phyloP scores from a whole-genome alignment of 2,797 vertebrate species.

The Xenopus petersii region DNA sequence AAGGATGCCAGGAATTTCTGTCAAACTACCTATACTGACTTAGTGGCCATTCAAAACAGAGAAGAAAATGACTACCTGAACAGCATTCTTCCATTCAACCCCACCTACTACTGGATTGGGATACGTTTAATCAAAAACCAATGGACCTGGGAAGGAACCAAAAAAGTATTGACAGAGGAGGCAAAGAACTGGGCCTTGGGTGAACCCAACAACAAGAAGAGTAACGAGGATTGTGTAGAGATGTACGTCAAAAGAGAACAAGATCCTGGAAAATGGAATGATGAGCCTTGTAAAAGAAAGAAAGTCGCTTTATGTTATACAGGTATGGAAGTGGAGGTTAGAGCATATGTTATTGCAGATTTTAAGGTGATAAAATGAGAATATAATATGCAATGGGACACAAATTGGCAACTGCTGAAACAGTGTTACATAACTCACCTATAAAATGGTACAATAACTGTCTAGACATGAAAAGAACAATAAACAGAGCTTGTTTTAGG shows the following conservation, averaged over 20 bases:
- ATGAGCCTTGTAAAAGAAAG: conserved; percentile 70
- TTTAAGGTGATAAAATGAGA: neutral
- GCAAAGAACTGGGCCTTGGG: conserved; percentile 72
- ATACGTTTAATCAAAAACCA: conserved; percentile 62
- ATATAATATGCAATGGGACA: too few species aligned
- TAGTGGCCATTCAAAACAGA: conserved; percentile 77
- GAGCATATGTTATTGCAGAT: neutral
- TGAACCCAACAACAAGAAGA: conserved; percentile 73
- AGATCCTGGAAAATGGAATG: conserved; percentile 80
- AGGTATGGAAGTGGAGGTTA: conserved; percentile 60
- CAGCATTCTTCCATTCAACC: conserved; percentile 53
- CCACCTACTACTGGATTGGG: conserved; percentile 82
- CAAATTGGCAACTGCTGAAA: too few species aligned
- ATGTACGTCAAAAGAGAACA: conserved; percentile 76
- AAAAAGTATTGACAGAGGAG: conserved; percentile 63
- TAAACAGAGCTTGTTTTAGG: too few species aligned
- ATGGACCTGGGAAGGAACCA: conserved; percentile 75
- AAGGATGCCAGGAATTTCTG: conserved; percentile 69
- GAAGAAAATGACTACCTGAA: conserved; percentile 71
- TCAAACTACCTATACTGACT: conserved; percentile 62
- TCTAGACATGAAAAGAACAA: too few species aligned
- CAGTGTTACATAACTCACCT: too few species aligned
- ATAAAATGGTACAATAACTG: too few species aligned
- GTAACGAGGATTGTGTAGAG: conserved; percentile 78
- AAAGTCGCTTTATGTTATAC: conserved; percentile 79